Base-by-base conservation (phyloP, 92 coral and sea anemone genomes). In the Zoanthus solanderi region DNA sequence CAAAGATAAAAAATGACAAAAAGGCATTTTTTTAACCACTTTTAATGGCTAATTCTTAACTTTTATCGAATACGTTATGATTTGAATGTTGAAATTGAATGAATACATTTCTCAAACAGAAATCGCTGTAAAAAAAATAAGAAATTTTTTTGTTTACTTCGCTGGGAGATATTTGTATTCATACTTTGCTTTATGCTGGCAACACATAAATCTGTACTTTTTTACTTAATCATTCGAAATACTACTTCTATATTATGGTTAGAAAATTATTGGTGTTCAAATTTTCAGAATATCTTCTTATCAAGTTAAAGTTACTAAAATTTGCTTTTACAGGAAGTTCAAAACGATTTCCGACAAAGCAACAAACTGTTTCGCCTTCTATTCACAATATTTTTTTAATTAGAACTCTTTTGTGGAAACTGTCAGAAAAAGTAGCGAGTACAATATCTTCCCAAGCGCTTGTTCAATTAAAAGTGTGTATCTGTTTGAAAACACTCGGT, bases 401-500 rank as follows among this genome's bases (percentile, higher is more conserved):
- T 66, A 81, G 75, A 23, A 68, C 12, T 31, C 60, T 53, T 81
- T 80, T 80, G 85, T 78, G 71, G 44, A 46, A 66, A 80, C 74
- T 81, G 85, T 23, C 75, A 81, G 17, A 6, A 79, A 42, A 34
- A n/a, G 18, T 79, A 79, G 46, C 63, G 28, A 80, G 66, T 32
- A 81, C 13, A 32, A 81, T 61, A 81, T 73, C 37, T 81, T 50
- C 29, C 60, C 75, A 67, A 81, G 75, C 4, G 85, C 42, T 46
- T 81, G 75, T 81, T 81, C 65, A 81, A 81, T 81, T 81, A 81
- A 81, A 81, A 23, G 75, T 66, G 53, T 16, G 14, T 60, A n/a
- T 44, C 46, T 81, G 10, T 46, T 18, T 10, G 65, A 69, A 56
- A 34, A 44, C 47, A 79, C 71, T 54, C 84, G 60, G 72, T 57